Percentiles rank a stretch among this genome's conserved stretches.
phyloP scores from a whole-genome alignment of 1,140 invertebrate genomes.

The Hycleus phaleratus region DNA sequence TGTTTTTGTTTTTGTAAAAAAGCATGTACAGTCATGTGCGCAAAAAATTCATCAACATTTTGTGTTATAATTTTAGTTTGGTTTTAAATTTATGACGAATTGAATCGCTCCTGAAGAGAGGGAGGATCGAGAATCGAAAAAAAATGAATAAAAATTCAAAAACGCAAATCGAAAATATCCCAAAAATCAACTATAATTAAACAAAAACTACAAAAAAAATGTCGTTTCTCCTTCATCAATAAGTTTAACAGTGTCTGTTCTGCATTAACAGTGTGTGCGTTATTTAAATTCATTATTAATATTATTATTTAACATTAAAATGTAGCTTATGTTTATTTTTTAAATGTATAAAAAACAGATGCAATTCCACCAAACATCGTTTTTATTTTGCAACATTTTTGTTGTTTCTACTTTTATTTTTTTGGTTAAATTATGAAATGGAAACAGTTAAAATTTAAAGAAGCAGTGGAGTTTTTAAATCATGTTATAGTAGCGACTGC shows the following conservation, averaged over 20 bases:
- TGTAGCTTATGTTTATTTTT: conserved; percentile 10
- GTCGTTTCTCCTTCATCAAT: too few species aligned
- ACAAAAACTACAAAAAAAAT: too few species aligned
- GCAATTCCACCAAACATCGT: conserved; percentile 17
- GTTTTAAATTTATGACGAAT: neutral
- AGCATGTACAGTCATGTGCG: conserved; percentile 21
- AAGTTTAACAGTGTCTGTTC: conserved; percentile 7
- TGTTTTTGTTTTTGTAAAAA: conserved; percentile 26
- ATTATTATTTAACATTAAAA: conserved; percentile 13
- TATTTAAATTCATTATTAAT: neutral
- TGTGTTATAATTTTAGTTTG: neutral
- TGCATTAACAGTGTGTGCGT: conserved; percentile 17
- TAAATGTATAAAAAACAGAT: conserved; percentile 1
- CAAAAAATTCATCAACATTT: neutral
- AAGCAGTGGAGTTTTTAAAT: conserved; percentile 24
- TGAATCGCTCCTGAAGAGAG: neutral
- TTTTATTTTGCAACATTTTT: conserved; percentile 5
- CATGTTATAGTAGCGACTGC: conserved; percentile 26
- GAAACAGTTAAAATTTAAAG: conserved; percentile 7
- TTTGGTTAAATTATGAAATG: neutral
- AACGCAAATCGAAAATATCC: neutral
- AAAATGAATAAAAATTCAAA: neutral
- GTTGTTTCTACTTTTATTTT: neutral
- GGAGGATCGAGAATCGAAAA: neutral
- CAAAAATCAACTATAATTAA: too few species aligned